Percentiles rank a stretch among this genome's conserved stretches.
Conservation (phyloP, 92 coral and sea anemone species). For the Galaxea fascicularis region DNA sequence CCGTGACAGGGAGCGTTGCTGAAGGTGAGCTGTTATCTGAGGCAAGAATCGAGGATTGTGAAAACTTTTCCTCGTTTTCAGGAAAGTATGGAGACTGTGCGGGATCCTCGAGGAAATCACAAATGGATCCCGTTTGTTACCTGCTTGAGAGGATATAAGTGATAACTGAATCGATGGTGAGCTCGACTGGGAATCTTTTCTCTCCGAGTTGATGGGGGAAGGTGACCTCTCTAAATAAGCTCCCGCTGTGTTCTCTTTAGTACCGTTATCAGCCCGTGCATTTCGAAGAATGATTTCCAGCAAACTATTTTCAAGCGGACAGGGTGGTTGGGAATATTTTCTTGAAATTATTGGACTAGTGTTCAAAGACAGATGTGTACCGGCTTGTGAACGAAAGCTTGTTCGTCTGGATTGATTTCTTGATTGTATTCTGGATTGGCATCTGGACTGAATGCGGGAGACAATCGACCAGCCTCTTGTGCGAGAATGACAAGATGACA, state of each 20-base stretch:
- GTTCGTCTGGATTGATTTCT: background rate
- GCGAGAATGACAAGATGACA: too few relatives aligned
- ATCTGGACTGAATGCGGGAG: background rate
- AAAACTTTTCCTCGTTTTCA: conserved; percentile 4
- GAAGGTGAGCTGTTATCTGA: background rate
- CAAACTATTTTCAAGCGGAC: background rate
- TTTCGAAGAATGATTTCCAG: conserved; percentile 1
- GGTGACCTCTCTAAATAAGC: background rate
- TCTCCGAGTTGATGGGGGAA: background rate
- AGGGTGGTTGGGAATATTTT: background rate
- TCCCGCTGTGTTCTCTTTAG: background rate
- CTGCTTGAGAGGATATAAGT: background rate
- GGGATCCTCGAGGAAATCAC: conserved; percentile 17
- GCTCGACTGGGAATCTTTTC: background rate
- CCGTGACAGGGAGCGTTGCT: conserved; percentile 33
- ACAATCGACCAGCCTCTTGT: background rate
- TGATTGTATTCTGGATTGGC: background rate
- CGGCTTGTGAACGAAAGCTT: background rate
- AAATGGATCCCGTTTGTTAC: background rate
- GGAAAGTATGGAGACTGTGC: background rate
- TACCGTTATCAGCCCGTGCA: background rate
- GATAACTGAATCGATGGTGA: background rate
- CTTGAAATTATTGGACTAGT: background rate
- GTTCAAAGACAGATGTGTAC: background rate
- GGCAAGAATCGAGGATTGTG: conserved; percentile 3